Evolutionary conservation across 2,113 vertebrate genomes (phyloP).

Genomic region (Alosa alosa): DNA sequence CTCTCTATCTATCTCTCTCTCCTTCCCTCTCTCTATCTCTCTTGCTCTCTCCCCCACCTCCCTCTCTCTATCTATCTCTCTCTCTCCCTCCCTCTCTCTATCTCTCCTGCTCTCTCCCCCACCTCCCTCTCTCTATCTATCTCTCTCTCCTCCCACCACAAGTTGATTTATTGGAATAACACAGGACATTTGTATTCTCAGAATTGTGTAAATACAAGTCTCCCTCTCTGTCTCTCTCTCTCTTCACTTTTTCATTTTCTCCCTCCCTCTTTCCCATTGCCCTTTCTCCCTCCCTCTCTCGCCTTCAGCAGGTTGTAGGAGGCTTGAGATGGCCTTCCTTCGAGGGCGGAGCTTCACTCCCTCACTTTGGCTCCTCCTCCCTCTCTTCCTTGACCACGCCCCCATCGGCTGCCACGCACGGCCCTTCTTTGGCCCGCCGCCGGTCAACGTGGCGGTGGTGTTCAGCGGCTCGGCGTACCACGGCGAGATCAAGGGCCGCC

Average conservation of each 20-base stretch:
- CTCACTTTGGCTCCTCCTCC: slow-evolving; percentile 57
- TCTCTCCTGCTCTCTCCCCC: not conserved
- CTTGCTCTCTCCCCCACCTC: not conserved
- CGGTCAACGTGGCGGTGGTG: slow-evolving; percentile 80
- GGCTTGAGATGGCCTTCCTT: slow-evolving; percentile 70
- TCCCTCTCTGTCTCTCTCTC: not conserved
- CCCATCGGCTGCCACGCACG: slow-evolving; percentile 55
- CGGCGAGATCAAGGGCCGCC: slow-evolving; percentile 79
- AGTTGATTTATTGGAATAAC: too few relatives aligned
- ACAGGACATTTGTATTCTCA: too few relatives aligned
- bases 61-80: not conserved
- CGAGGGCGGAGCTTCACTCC: slow-evolving; percentile 50
- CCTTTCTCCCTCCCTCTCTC: slow-evolving; percentile 20
- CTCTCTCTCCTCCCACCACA: too few relatives aligned
- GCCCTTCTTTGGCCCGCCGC: slow-evolving; percentile 68
- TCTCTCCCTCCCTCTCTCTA: not conserved
- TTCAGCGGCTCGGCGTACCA: slow-evolving; percentile 86
- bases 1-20: too few relatives aligned
- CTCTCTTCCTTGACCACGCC: slow-evolving; percentile 55
- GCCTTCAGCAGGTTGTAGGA: slow-evolving; percentile 62
- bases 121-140: not conserved
- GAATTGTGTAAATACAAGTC: too few relatives aligned
- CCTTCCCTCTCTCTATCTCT: too few relatives aligned
- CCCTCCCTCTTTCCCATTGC: not conserved
- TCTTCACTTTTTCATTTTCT: not conserved